Percentiles rank a stretch among this genome's conserved stretches.
phyloP scores from a whole-genome alignment of 2,888 invertebrate genomes.

The Drosophila helvetica region DNA sequence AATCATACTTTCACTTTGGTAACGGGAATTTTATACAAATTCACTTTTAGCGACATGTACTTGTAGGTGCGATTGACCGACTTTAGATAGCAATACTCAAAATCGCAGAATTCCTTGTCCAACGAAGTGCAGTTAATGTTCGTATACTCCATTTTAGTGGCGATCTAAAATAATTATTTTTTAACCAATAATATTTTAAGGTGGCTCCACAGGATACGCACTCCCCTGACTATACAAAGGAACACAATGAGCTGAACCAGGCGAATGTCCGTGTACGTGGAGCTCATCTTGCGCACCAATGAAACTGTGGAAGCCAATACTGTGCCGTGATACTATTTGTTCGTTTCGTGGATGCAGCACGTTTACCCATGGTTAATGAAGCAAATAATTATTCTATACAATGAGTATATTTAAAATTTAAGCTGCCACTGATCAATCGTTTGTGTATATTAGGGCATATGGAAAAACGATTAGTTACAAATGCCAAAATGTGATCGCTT shows the following conservation, averaged over 20 bases:
- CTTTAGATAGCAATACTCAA: slow-evolving; percentile 41
- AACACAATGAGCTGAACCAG: background rate
- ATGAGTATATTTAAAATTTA: no score
- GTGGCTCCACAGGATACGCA: background rate
- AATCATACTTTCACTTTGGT: background rate
- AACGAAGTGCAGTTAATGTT: slow-evolving; percentile 34
- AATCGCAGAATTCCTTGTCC: slow-evolving; percentile 5
- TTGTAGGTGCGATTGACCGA: slow-evolving; percentile 45
- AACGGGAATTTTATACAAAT: slow-evolving; percentile 12
- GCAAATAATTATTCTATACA: no score
- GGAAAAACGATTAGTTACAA: no score
- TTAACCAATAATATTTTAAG: background rate
- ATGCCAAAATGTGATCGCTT: no score
- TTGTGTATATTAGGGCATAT: no score
- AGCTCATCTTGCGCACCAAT: no score
- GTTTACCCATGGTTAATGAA: no score
- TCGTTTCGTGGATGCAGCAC: no score
- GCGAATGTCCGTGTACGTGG: background rate
- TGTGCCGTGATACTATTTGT: no score
- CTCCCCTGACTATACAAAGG: background rate
- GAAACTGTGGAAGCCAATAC: no score
- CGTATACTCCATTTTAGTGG: slow-evolving; percentile 26
- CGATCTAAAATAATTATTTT: background rate
- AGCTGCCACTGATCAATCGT: no score
- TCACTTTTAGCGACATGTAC: slow-evolving; percentile 24